Evolutionary conservation across 2,113 vertebrate genomes (phyloP), one percentile per base, ranked within the genome.

Genomic region (Pantherophis guttatus): DNA sequence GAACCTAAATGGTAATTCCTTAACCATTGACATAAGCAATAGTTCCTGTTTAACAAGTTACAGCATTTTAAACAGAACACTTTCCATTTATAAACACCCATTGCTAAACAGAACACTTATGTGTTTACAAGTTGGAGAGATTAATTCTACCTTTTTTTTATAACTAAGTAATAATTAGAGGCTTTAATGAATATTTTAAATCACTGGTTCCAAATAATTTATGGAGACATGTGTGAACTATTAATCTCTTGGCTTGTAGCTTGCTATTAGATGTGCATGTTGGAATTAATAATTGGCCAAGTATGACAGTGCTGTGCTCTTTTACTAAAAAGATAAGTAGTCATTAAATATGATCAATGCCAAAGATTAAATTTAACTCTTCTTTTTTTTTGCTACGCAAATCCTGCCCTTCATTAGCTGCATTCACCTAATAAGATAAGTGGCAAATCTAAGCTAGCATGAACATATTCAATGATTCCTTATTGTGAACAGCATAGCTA

Each of bases 71-170:
- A 93, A 52, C 0, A 94, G 23, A 62, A 93, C 87, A 92, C 7
- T 81, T 17, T 70, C 29, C 7, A 70, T 70, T 70, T 70, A 15
- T 70, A 33, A 70, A 70, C 5, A 70, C 65, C 29, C 29, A n/a
- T 70, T 70, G 65, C 29, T 1, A 33, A 93, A 52, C 0, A 93
- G 13, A 57, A 93, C 75, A 89, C 11, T 81, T 17, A 70, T 33
- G 65, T 70, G 13, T 70, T 33, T 1, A 21, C 39, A 24, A 91
- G 29, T 86, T 24, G 90, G 81, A 24, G 89, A 13, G 11, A 94
- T 59, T 94, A 62, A 0, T 75, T 89, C 90, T 91, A n/a, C 12
- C 21, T 95, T 44, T 3, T 57, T 57, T 81, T 85, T 24, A 88
- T 88, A 50, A 21, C 55, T 54, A 55, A 29, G 3, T 19, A 39